Conservation (phyloP, 2,888 invertebrate species). For the Lydus trimaculatus region DNA sequence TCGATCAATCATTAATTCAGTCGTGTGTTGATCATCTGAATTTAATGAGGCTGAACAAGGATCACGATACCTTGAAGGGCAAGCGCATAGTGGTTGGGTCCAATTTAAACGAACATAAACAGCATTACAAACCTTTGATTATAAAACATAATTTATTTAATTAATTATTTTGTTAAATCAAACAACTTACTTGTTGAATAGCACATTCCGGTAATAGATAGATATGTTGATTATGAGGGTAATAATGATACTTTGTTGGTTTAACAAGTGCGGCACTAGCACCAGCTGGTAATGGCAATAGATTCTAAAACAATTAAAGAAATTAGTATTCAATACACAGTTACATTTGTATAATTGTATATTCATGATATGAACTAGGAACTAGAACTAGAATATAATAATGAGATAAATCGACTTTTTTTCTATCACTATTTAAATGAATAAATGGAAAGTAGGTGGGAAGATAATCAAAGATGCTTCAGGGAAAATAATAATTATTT, state of each 20-base stretch:
- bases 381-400: constrained; percentile 5
- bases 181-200: constrained; percentile 78
- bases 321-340: neutral
- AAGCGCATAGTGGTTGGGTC: constrained; percentile 92
- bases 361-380: neutral
- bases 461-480: neutral
- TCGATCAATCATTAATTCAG: constrained; percentile 85
- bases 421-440: neutral
- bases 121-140: constrained; percentile 82
- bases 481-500: neutral
- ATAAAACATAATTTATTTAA: neutral
- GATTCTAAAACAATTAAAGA: constrained; percentile 62
- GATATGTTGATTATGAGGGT: constrained; percentile 92
- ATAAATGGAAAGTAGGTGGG: neutral
- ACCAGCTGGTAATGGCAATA: constrained; percentile 71
- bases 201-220: constrained; percentile 93
- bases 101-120: constrained; percentile 91
- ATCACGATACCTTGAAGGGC: constrained; percentile 86
- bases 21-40: constrained; percentile 91
- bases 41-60: constrained; percentile 91
- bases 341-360: neutral
- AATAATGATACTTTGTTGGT: constrained; percentile 93
- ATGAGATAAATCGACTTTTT: constrained; percentile 4
- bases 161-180: neutral
- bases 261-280: constrained; percentile 78